These are phyloP conservation scores for Labrus mixtus DNA, from an alignment of 2,113 vertebrate genomes.

Conservation along the genomic window DNA sequence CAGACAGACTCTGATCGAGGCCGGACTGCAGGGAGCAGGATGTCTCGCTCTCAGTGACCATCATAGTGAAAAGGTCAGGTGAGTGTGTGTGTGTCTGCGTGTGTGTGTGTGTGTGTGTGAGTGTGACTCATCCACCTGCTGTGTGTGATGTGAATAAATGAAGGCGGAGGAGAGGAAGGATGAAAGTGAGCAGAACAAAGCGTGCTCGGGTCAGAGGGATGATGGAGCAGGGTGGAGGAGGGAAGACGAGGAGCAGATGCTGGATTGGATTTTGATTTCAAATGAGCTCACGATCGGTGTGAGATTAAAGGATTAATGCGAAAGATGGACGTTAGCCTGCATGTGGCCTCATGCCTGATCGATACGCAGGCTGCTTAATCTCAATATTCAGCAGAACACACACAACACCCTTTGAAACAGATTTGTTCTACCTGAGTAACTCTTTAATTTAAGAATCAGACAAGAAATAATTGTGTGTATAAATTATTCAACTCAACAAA, in stretches of 20 bases:
- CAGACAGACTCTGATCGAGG: conserved; percentile 9
- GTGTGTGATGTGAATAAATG: conserved; percentile 48
- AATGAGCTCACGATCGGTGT: neutral
- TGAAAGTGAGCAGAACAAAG: conserved; percentile 24
- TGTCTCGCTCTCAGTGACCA: conserved; percentile 29
- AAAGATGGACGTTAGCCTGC: conserved; percentile 26
- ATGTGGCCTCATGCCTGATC: neutral
- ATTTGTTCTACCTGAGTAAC: neutral
- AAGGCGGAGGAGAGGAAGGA: conserved; percentile 22
- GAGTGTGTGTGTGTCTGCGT: neutral
- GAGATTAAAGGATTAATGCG: conserved; percentile 24
- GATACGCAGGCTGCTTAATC: neutral
- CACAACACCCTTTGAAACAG: neutral
- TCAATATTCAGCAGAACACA: conserved; percentile 20
- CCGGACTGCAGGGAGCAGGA: conserved; percentile 15
- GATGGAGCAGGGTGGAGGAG: conserved; percentile 17
- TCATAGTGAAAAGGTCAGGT: conserved; percentile 59
- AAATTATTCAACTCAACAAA: neutral
- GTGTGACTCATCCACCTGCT: conserved; percentile 54
- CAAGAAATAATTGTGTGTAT: neutral
- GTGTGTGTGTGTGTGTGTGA: too few relatives aligned
- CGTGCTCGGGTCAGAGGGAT: neutral
- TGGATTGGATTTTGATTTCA: conserved; percentile 29
- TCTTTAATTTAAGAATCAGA: neutral
- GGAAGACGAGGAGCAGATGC: conserved; percentile 25